Evolutionary conservation across 2,888 invertebrate species (phyloP).

Genomic region (Stenodera caucasica): DNA sequence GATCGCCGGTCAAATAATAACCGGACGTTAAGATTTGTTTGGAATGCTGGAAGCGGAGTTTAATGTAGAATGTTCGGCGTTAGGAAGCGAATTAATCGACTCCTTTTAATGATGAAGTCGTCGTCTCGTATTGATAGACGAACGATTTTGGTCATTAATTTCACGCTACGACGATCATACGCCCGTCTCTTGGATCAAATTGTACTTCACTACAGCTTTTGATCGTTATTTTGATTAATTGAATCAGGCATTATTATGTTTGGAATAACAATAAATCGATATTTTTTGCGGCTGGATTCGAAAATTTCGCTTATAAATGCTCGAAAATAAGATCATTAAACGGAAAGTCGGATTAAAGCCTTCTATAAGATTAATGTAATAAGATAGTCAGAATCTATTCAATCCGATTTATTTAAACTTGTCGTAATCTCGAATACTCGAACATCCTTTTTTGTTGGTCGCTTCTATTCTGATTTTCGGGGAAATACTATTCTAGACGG

Average conservation of each 20-base stretch:
- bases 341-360: neutral
- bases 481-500: too few relatives aligned
- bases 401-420: conserved; percentile 3
- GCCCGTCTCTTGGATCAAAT: too few relatives aligned
- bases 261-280: too few relatives aligned
- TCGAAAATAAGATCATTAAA: neutral
- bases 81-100: neutral
- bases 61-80: neutral
- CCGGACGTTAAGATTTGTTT: neutral
- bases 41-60: neutral
- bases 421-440: neutral
- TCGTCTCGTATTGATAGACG: neutral
- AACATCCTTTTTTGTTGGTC: neutral
- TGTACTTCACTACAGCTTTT: too few relatives aligned
- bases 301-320: too few relatives aligned
- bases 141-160: neutral
- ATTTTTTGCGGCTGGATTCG: too few relatives aligned
- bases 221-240: too few relatives aligned
- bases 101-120: neutral
- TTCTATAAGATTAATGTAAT: conserved; percentile 5
- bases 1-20: neutral
- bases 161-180: neutral
- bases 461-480: neutral
- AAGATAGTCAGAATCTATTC: conserved; percentile 1
- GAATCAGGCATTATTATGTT: too few relatives aligned